These are phyloP conservation scores for Moxostoma hubbsi DNA, from an alignment of 2,797 vertebrate species.

Conservation along the genomic window DNA sequence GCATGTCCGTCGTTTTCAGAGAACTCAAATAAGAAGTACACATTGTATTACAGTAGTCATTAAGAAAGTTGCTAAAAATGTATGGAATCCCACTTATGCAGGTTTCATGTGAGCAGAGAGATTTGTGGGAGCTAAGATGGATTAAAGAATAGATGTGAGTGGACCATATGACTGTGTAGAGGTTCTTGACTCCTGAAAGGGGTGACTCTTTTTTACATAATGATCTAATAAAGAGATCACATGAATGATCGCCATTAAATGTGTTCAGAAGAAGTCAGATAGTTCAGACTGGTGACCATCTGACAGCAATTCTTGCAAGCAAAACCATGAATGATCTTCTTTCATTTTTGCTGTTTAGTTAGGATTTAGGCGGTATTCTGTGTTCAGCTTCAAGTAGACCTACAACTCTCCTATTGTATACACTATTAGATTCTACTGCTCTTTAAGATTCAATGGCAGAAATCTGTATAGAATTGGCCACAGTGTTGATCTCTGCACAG, in stretches of 20 bases:
- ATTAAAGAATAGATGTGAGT: slow-evolving; percentile 44
- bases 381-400: background rate
- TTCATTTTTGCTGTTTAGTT: background rate
- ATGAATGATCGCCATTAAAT: slow-evolving; percentile 27
- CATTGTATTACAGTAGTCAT: background rate
- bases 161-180: slow-evolving; percentile 1
- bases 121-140: slow-evolving; percentile 43
- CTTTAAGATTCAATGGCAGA: background rate
- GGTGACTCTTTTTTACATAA: slow-evolving; percentile 30
- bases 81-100: slow-evolving; percentile 48
- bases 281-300: background rate
- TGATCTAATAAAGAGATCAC: slow-evolving; percentile 26
- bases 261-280: background rate
- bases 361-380: background rate
- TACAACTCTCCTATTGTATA: background rate
- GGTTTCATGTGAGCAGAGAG: slow-evolving; percentile 40
- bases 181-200: background rate
- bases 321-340: background rate
- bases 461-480: background rate
- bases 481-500: background rate
- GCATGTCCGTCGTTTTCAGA: background rate
- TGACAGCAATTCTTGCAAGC: background rate
- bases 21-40: background rate
- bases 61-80: slow-evolving; percentile 26
- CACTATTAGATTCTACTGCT: background rate